Base-by-base conservation (phyloP, 2,888 invertebrate species). In the Drosophila maculinotata region DNA sequence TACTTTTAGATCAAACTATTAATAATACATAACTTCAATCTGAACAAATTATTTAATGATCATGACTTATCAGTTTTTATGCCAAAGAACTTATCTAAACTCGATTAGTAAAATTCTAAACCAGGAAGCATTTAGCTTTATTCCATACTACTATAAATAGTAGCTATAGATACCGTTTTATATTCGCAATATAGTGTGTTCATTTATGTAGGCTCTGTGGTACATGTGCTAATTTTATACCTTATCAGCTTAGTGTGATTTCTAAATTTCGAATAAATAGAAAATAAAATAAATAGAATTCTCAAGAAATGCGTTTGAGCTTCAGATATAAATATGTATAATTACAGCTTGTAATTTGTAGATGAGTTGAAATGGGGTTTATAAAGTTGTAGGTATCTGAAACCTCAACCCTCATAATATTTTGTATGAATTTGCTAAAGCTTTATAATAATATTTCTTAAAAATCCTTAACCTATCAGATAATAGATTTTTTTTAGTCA, bases 111-210 rank as follows among this genome's bases (percentile, higher is more conserved):
- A 2, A 33, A 9, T 42, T 44, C 25, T 2, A 8, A 41, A 42
- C 23, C 51, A 52, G 51, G 51, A 52, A 52, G 30, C 23, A 42
- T 10, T n/a, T n/a, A n/a, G n/a, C n/a, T n/a, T n/a, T n/a, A n/a
- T n/a, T n/a, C n/a, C n/a, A n/a, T n/a, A n/a, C n/a, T n/a, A n/a
- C n/a, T 39, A 20, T 20, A 20, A 3, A 20, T 20, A 20, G 20
- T 41, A 12, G 15, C 14, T 42, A 14, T 5, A 26, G 14, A 12
- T 14, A 26, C 12, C 26, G 14, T 42, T 25, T 25, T 6, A 20
- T 8, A 8, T 23, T 39, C 5, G 1, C n/a, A 10, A 17, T 3
- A 1, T 1, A 10, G 10, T 10, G 2, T 17, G 10, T 12, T 0
- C 10, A 5, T 14, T 2, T 25, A 0, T 35, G 7, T 36, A 7